Evolutionary conservation across 2,797 vertebrate genomes (phyloP).

Genomic region (Acipenser transmontanus): DNA sequence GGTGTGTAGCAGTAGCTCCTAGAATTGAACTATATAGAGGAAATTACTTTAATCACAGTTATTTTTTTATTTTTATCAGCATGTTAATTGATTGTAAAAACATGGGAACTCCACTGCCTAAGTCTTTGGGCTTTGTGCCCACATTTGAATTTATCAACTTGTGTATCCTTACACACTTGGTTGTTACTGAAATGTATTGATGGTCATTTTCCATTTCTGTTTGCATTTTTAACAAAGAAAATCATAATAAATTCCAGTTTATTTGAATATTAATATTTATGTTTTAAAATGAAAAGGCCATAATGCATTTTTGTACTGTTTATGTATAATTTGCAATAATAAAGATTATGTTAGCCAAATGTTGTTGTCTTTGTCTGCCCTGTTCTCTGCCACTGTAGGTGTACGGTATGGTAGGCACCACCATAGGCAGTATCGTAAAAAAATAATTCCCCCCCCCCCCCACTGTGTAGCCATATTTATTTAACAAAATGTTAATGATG

Average conservation of each 20-base stretch:
- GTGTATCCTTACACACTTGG: slow-evolving; percentile 36
- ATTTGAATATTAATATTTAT: slow-evolving; percentile 46
- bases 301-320: slow-evolving; percentile 78
- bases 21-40: slow-evolving; percentile 58
- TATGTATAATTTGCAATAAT: slow-evolving; percentile 96
- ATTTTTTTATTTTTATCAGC: slow-evolving; percentile 55
- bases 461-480: no score
- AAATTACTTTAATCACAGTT: slow-evolving; percentile 52
- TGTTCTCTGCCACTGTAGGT: no score
- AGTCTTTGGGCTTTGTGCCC: slow-evolving; percentile 41
- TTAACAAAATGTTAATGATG: no score
- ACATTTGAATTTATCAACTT: slow-evolving; percentile 35
- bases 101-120: slow-evolving; percentile 43
- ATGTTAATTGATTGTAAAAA: slow-evolving; percentile 61
- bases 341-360: slow-evolving; percentile 87
- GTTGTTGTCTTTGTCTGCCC: slow-evolving; percentile 21
- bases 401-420: no score
- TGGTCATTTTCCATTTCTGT: slow-evolving; percentile 42
- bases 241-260: slow-evolving; percentile 55
- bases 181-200: slow-evolving; percentile 37
- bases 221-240: slow-evolving; percentile 48
- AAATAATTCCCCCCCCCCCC: no score
- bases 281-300: slow-evolving; percentile 45
- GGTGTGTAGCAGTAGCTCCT: slow-evolving; percentile 70
- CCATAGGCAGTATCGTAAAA: no score